phyloP scores from a whole-genome alignment of 2,888 invertebrate species.

The Drosophila phalerata region DNA sequence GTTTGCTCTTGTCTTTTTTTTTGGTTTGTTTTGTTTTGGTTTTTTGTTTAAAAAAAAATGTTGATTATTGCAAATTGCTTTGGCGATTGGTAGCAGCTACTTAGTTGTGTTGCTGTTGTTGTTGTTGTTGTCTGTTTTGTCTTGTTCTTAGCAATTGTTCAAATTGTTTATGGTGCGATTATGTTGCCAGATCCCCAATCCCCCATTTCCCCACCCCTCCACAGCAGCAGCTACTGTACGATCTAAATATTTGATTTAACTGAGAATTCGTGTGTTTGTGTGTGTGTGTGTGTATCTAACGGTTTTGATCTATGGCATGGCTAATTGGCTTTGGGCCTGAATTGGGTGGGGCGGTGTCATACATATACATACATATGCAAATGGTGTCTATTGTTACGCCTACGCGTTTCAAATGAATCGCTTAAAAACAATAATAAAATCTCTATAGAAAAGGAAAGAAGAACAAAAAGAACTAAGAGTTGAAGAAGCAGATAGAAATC shows the following conservation, averaged over 20 bases:
- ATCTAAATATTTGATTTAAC: constrained; percentile 37
- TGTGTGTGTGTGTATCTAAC: constrained; percentile 48
- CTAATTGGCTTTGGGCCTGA: constrained; percentile 67
- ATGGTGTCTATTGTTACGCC: constrained; percentile 77
- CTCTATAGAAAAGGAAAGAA: background rate
- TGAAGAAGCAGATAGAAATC: constrained; percentile 39
- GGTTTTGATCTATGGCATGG: constrained; percentile 72
- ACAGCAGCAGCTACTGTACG: constrained; percentile 41
- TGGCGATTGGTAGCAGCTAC: constrained; percentile 81
- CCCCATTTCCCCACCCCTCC: background rate
- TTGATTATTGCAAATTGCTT: constrained; percentile 82
- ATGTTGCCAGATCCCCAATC: constrained; percentile 60
- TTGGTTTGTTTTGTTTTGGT: constrained; percentile 32
- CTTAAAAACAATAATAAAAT: constrained; percentile 26
- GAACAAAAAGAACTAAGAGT: constrained; percentile 1
- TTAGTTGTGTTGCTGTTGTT: constrained; percentile 70
- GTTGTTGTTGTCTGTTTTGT: constrained; percentile 50
- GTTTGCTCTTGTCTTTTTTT: constrained; percentile 49
- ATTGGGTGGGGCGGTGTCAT: constrained; percentile 19
- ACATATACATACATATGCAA: constrained; percentile 64
- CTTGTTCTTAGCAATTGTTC: constrained; percentile 77
- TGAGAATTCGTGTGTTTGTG: constrained; percentile 34
- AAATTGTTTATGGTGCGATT: constrained; percentile 78
- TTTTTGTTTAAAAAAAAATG: constrained; percentile 70
- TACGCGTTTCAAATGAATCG: constrained; percentile 47